These are phyloP conservation scores for Clarias magur DNA, from an alignment of 2,113 vertebrate species.

Conservation along the genomic window DNA sequence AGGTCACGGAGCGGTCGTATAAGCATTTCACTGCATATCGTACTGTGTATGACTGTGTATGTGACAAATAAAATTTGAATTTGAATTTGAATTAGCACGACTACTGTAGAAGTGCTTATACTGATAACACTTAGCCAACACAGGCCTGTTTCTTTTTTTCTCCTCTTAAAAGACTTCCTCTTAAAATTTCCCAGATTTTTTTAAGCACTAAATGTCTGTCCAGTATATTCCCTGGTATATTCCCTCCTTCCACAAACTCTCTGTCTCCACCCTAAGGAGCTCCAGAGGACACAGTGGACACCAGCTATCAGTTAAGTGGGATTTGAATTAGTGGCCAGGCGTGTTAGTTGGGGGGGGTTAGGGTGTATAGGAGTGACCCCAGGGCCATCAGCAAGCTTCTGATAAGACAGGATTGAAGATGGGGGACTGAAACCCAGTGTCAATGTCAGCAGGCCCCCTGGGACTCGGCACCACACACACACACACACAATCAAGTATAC, in stretches of 20 bases:
- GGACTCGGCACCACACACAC: constrained; percentile 31
- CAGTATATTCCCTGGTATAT: neutral
- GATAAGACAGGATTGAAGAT: constrained; percentile 52
- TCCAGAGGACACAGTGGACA: constrained; percentile 39
- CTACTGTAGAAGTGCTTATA: too few species aligned
- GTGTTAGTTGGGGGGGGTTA: neutral
- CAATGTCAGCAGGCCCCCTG: constrained; percentile 46
- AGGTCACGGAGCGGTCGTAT: too few species aligned
- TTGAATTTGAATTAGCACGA: too few species aligned
- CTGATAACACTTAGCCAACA: neutral
- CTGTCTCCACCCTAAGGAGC: constrained; percentile 36
- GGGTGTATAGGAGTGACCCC: neutral
- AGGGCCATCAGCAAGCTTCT: constrained; percentile 29
- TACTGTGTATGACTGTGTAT: too few species aligned
- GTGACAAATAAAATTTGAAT: too few species aligned
- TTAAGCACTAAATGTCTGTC: neutral
- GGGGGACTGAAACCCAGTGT: constrained; percentile 37
- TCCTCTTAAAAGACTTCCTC: neutral
- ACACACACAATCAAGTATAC: neutral
- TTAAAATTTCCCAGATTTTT: neutral
- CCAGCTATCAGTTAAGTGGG: constrained; percentile 43
- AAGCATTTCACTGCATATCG: too few species aligned
- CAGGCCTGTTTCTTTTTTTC: neutral
- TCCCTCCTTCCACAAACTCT: neutral
- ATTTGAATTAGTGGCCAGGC: constrained; percentile 24